Conservation (phyloP, 2,888 invertebrate species). For the Elmis aenea region DNA sequence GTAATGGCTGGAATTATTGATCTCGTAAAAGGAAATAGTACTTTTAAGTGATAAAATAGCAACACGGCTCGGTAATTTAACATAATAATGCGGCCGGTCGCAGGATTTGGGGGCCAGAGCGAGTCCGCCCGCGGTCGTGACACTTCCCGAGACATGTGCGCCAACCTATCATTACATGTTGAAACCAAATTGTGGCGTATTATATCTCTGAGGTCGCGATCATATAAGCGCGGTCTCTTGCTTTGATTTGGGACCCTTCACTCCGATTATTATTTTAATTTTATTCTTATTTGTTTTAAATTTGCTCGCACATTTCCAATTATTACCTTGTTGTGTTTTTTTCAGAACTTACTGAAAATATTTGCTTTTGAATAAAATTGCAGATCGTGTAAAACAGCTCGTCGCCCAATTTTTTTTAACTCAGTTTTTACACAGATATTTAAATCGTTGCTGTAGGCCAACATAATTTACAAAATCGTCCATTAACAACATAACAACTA, state of each 20-base stretch:
- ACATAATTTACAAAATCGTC: too few species aligned
- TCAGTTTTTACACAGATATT: too few species aligned
- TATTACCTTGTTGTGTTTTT: too few species aligned
- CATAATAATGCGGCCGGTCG: slow-evolving; percentile 39
- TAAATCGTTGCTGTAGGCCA: too few species aligned
- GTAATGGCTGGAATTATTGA: too few species aligned
- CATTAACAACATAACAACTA: too few species aligned
- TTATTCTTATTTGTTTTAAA: not conserved
- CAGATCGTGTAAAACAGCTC: too few species aligned
- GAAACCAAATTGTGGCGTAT: slow-evolving; percentile 39
- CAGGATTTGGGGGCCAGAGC: slow-evolving; percentile 33
- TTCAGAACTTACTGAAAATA: too few species aligned
- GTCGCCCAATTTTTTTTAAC: too few species aligned
- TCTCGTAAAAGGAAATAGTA: too few species aligned
- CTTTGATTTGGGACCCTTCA: slow-evolving; percentile 23
- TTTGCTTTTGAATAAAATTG: too few species aligned
- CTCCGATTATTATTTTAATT: slow-evolving; percentile 16
- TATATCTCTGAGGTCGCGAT: slow-evolving; percentile 36
- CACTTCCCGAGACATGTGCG: slow-evolving; percentile 36
- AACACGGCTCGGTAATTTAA: slow-evolving; percentile 36
- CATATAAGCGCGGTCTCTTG: slow-evolving; percentile 32
- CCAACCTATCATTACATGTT: slow-evolving; percentile 40
- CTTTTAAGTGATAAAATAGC: too few species aligned
- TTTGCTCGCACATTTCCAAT: not conserved
- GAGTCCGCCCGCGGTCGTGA: slow-evolving; percentile 35